Evolutionary conservation across 1,140 invertebrate species (phyloP), one percentile per base, ranked within the genome.

Genomic region (Rhopalosiphum padi): DNA sequence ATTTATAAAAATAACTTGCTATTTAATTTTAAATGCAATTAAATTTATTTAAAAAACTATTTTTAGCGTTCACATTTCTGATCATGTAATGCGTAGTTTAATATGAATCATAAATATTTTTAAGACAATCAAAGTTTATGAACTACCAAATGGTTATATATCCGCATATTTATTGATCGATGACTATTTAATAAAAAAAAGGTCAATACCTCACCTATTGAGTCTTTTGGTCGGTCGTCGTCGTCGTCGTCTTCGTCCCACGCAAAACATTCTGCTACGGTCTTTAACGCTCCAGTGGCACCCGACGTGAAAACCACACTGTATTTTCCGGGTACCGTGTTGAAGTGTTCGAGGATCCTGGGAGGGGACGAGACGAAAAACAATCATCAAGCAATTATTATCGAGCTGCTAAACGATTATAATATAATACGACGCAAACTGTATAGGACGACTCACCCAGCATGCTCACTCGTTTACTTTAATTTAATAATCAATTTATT

Each of bases 231-330:
- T 30, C 7, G 46, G n/a, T 37, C 30, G 9, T 8, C 9, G 21
- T 37, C 4, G 43, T 88, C 21, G 46, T 89, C 48, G 9, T 43
- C 77, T 43, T 94, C 90, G 7, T 9, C n/a, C 94, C 94, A 98
- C 83, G 96, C 94, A 95, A 99, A 99, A 94, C 96, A 96, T 95
- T 99, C 98, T 6, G 97, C 97, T 23, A 99, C 95, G 90, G 98
- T 94, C 96, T 98, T 98, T 11, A 99, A 95, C 2, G 97, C 96
- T 30, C 96, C 97, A 53, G 98, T 99, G 37, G 98, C 97, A 30
- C 98, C 98, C 1, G 97, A 97, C 82, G 98, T 99, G 94, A 99
- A 99, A 94, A 99, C 97, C 5, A 99, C 96, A 94, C 96, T 96
- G 95, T 99, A 99, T 91, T 98, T 97, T 41, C 98, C 96, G 0